phyloP scores from a whole-genome alignment of 2,888 invertebrate species.

The Andricus curvator region DNA sequence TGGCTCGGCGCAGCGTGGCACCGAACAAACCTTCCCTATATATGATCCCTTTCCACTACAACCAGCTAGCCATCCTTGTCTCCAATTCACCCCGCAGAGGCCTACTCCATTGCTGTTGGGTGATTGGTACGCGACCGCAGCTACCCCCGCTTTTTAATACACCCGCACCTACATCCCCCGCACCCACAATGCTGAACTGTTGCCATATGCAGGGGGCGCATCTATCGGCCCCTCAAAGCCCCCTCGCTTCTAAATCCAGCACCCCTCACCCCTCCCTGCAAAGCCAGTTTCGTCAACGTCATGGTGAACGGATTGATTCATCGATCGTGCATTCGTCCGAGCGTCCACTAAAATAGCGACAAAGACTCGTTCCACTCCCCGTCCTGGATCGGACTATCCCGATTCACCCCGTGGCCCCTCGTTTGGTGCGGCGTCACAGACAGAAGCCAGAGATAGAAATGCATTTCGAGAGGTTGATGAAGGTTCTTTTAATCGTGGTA shows the following conservation, averaged over 20 bases:
- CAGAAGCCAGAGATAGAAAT: constrained; percentile 62
- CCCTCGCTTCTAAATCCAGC: constrained; percentile 32
- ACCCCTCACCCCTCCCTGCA: constrained; percentile 27
- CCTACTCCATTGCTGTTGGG: constrained; percentile 65
- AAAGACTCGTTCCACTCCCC: constrained; percentile 64
- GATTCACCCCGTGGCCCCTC: neutral
- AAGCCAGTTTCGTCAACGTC: constrained; percentile 70
- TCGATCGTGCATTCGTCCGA: constrained; percentile 72
- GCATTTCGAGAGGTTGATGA: constrained; percentile 61
- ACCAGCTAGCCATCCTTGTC: constrained; percentile 47
- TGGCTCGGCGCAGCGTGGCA: constrained; percentile 64
- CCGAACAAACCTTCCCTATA: constrained; percentile 62
- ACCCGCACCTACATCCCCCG: constrained; percentile 71
- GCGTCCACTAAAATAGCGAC: constrained; percentile 70
- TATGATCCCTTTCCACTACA: constrained; percentile 62
- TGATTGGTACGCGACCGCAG: constrained; percentile 77
- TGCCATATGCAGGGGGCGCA: constrained; percentile 60
- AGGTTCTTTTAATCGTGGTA: constrained; percentile 64
- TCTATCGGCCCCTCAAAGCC: constrained; percentile 43
- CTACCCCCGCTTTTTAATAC: constrained; percentile 76
- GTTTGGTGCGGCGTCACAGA: constrained; percentile 45
- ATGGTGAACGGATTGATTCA: constrained; percentile 76
- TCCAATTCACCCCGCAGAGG: constrained; percentile 44
- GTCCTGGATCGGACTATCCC: neutral
- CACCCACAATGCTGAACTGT: constrained; percentile 52